Base-by-base conservation (phyloP, 2,113 vertebrate genomes). In the Corvus cornix region DNA sequence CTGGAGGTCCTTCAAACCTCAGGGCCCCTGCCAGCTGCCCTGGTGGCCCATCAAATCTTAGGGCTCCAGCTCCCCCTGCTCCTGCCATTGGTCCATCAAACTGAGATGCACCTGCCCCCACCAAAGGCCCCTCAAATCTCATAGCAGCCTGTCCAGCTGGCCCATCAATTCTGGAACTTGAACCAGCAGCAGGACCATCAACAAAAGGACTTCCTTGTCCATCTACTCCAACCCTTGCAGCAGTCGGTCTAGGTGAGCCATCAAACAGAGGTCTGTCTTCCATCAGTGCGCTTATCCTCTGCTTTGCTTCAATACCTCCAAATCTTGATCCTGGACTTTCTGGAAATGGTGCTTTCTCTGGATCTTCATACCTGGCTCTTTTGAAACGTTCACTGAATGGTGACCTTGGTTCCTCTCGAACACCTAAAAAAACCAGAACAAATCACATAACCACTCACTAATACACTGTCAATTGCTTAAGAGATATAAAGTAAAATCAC, bases 81-180 rank as follows among this genome's bases (percentile, higher is more conserved):
- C 98, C 98, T 96, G 97, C 95, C 60, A 98, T 97, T 1, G 97
- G 98, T 8, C 98, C 98, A 56, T 99, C 99, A 44, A 98, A 99
- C 81, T 97, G 97, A 95, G 97, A 86, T 56, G 97, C 95, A 59
- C 97, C 97, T 52, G 97, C 73, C 43, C 97, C 91, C 67, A 98
- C 97, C 96, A 98, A 97, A 11, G 98, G 97, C 20, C 98, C 96
- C 55, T 99, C 99, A 79, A 98, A 99, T 89, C 98, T 98, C 67
- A 98, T 41, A 48, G 98, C 97, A 16, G 98, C 96, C 52, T 97
- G 90, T 95, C 95, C 16, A 96, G 96, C 97, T 89, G 98, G 98
- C 66, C 98, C 98, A 94, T 98, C 98, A 95, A 98, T 98, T 95
- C 98, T 97, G 86, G 98, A 97, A 95, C 95, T 91, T 56, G 98